A percentile compares a stretch with the other conserved stretches of the same genome.
These are phyloP conservation scores for Dicranocentrus wangi DNA, from an alignment of 2,888 invertebrate species.

Conservation along the genomic window DNA sequence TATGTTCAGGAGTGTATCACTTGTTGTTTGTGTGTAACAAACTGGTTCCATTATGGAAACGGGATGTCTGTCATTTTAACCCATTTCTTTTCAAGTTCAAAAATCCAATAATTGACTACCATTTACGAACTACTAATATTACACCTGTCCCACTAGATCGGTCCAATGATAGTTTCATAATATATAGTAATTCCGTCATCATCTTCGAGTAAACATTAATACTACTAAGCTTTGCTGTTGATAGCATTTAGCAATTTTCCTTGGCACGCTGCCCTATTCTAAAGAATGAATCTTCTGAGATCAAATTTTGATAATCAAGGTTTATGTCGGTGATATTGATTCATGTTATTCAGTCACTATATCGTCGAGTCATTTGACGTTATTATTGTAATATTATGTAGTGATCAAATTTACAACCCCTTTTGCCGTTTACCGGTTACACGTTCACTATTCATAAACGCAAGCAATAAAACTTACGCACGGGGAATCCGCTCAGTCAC, in stretches of 20 bases:
- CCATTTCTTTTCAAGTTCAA: conserved; percentile 21
- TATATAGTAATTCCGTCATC: background rate
- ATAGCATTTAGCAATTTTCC: background rate
- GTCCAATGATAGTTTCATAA: background rate
- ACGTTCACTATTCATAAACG: conserved; percentile 7
- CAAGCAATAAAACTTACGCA: conserved; percentile 16
- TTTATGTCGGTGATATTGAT: conserved; percentile 13
- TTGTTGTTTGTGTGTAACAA: background rate
- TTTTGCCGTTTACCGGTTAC: conserved; percentile 20
- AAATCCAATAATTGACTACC: conserved; percentile 9
- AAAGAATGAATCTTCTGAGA: conserved; percentile 17
- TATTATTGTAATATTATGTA: conserved; percentile 2
- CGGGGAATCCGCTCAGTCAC: conserved; percentile 7
- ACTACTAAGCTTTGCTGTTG: background rate
- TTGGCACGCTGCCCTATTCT: conserved; percentile 10
- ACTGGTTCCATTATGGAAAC: conserved; percentile 36
- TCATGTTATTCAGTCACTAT: background rate
- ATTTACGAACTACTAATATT: background rate
- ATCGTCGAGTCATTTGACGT: background rate
- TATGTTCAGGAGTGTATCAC: too few species aligned
- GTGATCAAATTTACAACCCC: background rate
- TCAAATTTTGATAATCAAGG: conserved; percentile 11
- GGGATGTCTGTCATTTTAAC: conserved; percentile 30
- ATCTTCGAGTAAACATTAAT: conserved; percentile 1
- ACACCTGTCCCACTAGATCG: background rate